Evolutionary conservation across 2,113 vertebrate species (phyloP).

Genomic region (Lates calcarifer): DNA sequence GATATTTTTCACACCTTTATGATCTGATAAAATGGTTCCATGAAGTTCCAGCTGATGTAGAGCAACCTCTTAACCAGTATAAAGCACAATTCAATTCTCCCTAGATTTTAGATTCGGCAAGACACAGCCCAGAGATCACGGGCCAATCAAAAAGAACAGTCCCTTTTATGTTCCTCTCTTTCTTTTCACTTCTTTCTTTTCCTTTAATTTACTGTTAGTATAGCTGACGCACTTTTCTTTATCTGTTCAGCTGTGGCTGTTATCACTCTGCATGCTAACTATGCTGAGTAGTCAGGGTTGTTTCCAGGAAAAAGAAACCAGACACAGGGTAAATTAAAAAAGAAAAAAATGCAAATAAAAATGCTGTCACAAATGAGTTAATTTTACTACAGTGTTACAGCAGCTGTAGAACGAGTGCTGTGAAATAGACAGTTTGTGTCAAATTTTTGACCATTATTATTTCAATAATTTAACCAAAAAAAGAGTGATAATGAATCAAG

Average conservation of each 20-base stretch:
- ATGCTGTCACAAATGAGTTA: neutral
- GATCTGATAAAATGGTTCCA: too few relatives aligned
- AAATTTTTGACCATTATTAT: neutral
- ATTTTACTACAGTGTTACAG: neutral
- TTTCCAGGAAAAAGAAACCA: constrained; percentile 12
- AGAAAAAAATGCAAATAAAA: constrained; percentile 2
- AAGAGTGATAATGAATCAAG: neutral
- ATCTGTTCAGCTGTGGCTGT: neutral
- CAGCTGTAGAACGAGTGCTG: neutral
- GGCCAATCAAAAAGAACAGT: neutral
- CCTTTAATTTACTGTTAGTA: neutral
- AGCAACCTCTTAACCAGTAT: too few relatives aligned
- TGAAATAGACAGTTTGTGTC: neutral
- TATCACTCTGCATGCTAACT: neutral
- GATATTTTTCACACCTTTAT: neutral
- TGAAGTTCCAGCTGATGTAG: too few relatives aligned
- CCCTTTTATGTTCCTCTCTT: neutral
- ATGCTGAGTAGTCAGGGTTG: neutral
- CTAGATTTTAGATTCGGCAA: too few relatives aligned
- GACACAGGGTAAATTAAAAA: constrained; percentile 3
- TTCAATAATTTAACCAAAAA: neutral
- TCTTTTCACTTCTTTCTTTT: neutral
- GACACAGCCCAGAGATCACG: too few relatives aligned
- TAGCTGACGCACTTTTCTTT: neutral
- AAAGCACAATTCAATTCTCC: too few relatives aligned